Conservation (phyloP, 2,888 invertebrate species). For the Andrena haemorrhoa region DNA sequence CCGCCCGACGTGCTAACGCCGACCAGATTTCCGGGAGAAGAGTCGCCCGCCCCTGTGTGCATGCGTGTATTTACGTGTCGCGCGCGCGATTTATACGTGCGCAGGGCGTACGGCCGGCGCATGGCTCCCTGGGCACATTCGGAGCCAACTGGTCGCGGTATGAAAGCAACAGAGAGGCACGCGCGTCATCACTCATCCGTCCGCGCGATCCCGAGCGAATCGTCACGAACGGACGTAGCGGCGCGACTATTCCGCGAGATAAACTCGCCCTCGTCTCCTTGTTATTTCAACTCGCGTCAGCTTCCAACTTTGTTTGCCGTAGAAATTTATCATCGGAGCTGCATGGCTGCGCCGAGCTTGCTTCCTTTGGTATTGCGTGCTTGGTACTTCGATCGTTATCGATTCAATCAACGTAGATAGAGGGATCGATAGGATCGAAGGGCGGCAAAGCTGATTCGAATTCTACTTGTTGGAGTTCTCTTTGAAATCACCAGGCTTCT, state of each 20-base stretch:
- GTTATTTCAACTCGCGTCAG: slow-evolving; percentile 25
- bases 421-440: slow-evolving; percentile 7
- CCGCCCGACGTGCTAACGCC: slow-evolving; percentile 40
- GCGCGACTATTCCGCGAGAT: slow-evolving; percentile 41
- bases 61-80: slow-evolving; percentile 8
- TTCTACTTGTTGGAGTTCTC: background rate
- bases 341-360: background rate
- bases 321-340: slow-evolving; percentile 34
- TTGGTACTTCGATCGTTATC: slow-evolving; percentile 2
- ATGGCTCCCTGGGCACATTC: slow-evolving; percentile 49
- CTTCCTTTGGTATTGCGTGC: background rate
- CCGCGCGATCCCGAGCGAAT: slow-evolving; percentile 64
- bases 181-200: slow-evolving; percentile 54
- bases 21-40: slow-evolving; percentile 38
- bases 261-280: slow-evolving; percentile 15
- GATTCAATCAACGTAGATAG: no score
- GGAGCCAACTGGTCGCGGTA: slow-evolving; percentile 43
- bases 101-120: slow-evolving; percentile 11
- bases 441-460: slow-evolving; percentile 11
- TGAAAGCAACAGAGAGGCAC: slow-evolving; percentile 27
- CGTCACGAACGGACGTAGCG: slow-evolving; percentile 49
- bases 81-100: slow-evolving; percentile 22
- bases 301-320: slow-evolving; percentile 7
- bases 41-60: slow-evolving; percentile 21
- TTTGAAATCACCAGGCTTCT: background rate